Evolutionary conservation across 2,113 vertebrate species (phyloP), one percentile per base, ranked within the genome.

Genomic region (Pampusana beccarii): DNA sequence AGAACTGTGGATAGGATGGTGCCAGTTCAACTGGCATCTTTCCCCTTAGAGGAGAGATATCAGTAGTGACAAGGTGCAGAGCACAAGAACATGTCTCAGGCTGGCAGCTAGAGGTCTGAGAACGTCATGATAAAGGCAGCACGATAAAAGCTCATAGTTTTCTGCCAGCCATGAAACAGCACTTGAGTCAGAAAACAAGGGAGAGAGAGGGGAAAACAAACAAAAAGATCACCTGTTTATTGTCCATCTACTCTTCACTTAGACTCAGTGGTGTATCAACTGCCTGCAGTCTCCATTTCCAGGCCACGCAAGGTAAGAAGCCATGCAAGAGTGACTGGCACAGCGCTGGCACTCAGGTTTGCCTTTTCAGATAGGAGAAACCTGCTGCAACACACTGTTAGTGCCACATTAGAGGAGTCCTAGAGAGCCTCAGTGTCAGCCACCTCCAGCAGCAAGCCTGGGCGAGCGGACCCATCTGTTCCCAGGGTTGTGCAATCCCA

Each of bases 401-500:
- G 31, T 5, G 28, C 2, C 12, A 40, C 8, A 9, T 36, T 2
- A 38, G 26, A 13, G n/a, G 31, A 10, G 18, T 46, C 18, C 44
- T 46, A 46, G 42, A 44, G 44, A 54, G 57, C 38, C 31, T 56
- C 24, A 4, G 2, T 1, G 7, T 24, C 28, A n/a, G 18, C 31
- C 62, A 19, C 34, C 17, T 51, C 4, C 1, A 4, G 48, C 66
- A 48, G 33, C 54, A 18, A 86, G 42, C 33, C 28, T 1, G 1
- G 38, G 8, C 4, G 1, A 20, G 23, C 1, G 13, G 23, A 13
- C 24, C 9, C 42, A 25, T 15, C 50, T 44, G 48, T 12, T 11
- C 3, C 13, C 74, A 44, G 24, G 16, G n/a, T 3, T 56, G 31
- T 4, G 7, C 19, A 11, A 16, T 1, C 29, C 14, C 0, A 0